phyloP scores from a whole-genome alignment of 92 coral and sea anemone genomes.

The Heteractis magnifica region DNA sequence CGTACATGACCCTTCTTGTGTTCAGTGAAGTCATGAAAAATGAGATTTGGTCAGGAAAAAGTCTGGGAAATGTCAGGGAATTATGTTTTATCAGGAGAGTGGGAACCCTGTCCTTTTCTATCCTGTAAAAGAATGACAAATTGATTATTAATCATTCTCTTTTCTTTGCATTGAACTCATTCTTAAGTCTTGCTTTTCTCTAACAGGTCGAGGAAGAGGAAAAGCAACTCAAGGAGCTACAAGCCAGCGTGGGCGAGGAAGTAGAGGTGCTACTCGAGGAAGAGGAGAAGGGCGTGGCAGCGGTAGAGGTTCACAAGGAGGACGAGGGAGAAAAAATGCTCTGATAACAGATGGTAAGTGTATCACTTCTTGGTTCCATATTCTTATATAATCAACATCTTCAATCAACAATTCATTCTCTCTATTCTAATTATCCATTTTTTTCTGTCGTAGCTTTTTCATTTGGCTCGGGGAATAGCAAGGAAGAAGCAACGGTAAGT shows the following conservation, averaged over 20 bases:
- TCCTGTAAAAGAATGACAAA: no score
- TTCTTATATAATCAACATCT: background rate
- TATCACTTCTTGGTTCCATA: background rate
- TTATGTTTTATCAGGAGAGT: no score
- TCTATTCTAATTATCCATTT: background rate
- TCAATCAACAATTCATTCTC: background rate
- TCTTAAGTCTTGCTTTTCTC: background rate
- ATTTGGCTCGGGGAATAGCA: conserved; percentile 19
- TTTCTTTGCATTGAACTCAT: background rate
- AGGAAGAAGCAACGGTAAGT: conserved; percentile 22
- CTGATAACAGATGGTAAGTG: conserved; percentile 81
- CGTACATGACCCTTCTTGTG: no score
- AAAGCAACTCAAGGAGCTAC: conserved; percentile 22
- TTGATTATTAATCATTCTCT: background rate
- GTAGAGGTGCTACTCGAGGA: conserved; percentile 52
- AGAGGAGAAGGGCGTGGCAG: conserved; percentile 80
- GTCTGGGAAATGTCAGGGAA: no score
- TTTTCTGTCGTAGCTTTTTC: conserved; percentile 14
- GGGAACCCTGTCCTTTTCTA: no score
- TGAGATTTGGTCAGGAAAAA: no score
- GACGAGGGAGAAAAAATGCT: conserved; percentile 46
- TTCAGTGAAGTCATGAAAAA: no score
- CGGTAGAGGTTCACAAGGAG: conserved; percentile 67
- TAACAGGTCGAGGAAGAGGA: conserved; percentile 38
- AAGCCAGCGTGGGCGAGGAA: conserved; percentile 51